Conservation (phyloP, 2,113 vertebrate species). For the Dipodomys stephensi region DNA sequence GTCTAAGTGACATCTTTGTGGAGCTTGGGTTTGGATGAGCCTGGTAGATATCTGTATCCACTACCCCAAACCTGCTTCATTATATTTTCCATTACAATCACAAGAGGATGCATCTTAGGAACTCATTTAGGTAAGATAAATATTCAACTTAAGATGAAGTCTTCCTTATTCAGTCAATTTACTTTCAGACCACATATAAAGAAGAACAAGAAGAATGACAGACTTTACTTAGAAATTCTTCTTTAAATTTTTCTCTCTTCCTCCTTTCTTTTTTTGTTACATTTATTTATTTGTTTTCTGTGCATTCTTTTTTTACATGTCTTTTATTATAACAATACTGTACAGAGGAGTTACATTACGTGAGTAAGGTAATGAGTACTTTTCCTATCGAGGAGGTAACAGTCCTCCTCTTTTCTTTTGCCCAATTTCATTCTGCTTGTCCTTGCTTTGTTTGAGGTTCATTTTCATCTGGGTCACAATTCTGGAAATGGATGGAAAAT, state of each 20-base stretch:
- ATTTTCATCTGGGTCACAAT: conserved; percentile 18
- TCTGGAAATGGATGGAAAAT: conserved; percentile 31
- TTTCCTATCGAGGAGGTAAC: no score
- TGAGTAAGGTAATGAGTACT: no score
- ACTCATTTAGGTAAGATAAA: not conserved
- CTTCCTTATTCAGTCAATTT: not conserved
- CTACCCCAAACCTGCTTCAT: not conserved
- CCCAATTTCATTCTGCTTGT: not conserved
- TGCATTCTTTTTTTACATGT: no score
- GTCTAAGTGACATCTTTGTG: no score
- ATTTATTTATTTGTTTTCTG: no score
- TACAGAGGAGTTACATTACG: no score
- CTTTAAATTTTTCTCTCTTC: not conserved
- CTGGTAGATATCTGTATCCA: not conserved
- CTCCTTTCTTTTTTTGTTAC: no score
- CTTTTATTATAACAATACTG: no score
- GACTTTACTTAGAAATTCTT: not conserved
- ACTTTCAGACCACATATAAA: not conserved
- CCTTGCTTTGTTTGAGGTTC: not conserved
- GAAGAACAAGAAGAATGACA: not conserved
- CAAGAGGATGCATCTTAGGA: not conserved
- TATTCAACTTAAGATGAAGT: not conserved
- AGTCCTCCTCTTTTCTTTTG: no score
- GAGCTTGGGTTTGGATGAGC: not conserved
- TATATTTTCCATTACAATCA: not conserved